These are phyloP conservation scores for Diadegma fenestrale DNA, from an alignment of 2,888 invertebrate species.

Conservation along the genomic window DNA sequence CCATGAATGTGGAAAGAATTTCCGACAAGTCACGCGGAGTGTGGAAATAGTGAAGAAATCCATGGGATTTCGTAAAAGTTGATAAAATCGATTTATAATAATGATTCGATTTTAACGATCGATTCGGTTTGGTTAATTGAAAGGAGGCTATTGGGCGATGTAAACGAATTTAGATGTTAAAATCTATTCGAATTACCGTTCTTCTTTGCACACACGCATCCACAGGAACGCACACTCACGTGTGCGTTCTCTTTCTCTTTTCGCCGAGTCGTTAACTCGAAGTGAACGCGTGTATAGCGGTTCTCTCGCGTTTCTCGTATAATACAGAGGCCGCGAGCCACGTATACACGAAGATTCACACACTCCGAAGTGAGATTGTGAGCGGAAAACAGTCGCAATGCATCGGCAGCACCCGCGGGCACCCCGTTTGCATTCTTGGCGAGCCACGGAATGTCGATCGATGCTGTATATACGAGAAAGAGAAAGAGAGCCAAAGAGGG, in stretches of 20 bases:
- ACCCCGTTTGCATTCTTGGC: constrained; percentile 76
- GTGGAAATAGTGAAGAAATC: background rate
- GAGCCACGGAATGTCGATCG: constrained; percentile 77
- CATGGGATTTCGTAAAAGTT: background rate
- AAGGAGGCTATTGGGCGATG: background rate
- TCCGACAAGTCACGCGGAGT: background rate
- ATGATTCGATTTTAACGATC: background rate
- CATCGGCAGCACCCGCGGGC: constrained; percentile 52
- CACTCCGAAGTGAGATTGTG: constrained; percentile 39
- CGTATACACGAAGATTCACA: constrained; percentile 11
- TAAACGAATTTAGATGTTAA: constrained; percentile 6
- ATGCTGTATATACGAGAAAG: constrained; percentile 75
- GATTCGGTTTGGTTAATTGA: background rate
- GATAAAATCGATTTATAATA: background rate
- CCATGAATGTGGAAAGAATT: background rate
- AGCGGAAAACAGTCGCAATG: constrained; percentile 39
- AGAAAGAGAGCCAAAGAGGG: constrained; percentile 1
- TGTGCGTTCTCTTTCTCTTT: constrained; percentile 38
- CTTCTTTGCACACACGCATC: constrained; percentile 10
- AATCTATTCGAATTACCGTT: constrained; percentile 13
- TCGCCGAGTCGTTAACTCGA: constrained; percentile 54
- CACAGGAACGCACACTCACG: background rate
- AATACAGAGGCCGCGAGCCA: constrained; percentile 13
- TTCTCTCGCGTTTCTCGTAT: constrained; percentile 72
- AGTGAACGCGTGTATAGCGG: constrained; percentile 72